Base-by-base conservation (phyloP, 35 echinoderm and acorn worm species). In the Apostichopus parvimensis region DNA sequence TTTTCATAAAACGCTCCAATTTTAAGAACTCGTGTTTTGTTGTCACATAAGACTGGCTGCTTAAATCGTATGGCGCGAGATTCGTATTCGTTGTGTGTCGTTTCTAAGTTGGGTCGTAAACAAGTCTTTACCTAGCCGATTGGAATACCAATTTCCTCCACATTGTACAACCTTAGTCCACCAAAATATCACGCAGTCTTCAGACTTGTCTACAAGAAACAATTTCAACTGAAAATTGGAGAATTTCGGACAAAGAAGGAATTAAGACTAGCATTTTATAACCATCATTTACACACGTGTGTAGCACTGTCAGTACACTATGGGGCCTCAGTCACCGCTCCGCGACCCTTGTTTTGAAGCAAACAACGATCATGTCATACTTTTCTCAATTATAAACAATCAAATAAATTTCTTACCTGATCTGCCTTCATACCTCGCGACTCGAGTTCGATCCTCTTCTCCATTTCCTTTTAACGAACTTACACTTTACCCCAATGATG, bases 401-500 rank as follows among this genome's bases (percentile, higher is more conserved):
- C 45, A 55, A 56, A 73, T 4, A 18, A 77, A 54, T 54, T 15
- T 56, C 57, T 53, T 90, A 90, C 88, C 88, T 90, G 88, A 18
- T 90, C 88, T 90, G 88, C 25, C 73, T 73, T 90, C 53, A 54
- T 28, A 22, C 88, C 88, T 73, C 88, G 45, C 88, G 89, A 91
- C 55, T 91, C 89, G 18, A 91, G 52, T 79, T 91, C 89, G 77
- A 91, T 79, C 72, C 89, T 91, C 89, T 77, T 90, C 88, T 90
- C 88, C 88, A 90, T 90, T 56, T 90, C 88, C 28, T 59, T 87
- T 90, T 34, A 45, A 56, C 57, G 22, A n/a, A 87, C 64, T 87
- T 87, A 21, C 20, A 86, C 83, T 54, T 86, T 56, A 20, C 45
- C 52, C 45, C 20, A 21, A 22, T 60, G 83, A 86, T 86, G 17